Base-by-base conservation (phyloP, 1,140 invertebrate species). In the Hetaerina americana region DNA sequence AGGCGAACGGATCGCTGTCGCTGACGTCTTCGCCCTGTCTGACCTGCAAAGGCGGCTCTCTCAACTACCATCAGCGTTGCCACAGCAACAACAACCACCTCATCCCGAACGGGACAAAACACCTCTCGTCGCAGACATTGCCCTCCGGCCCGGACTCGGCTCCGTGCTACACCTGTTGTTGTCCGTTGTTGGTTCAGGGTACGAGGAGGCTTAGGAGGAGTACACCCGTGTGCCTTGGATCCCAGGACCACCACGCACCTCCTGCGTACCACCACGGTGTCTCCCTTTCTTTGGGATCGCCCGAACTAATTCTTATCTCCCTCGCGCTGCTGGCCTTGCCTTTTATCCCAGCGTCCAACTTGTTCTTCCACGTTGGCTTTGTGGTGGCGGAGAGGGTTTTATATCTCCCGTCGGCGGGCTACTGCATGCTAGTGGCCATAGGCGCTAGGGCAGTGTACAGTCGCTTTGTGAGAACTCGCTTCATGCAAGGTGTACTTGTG, bases 281-380 rank as follows among this genome's bases (percentile, higher is more conserved):
- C n/a, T n/a, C n/a, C n/a, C n/a, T n/a, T n/a, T 57, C 40, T 18
- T n/a, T 68, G 57, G 26, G 15, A 29, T 72, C 81, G 57, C 81
- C 83, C 70, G 81, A 84, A 73, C 79, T 85, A 70, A 75, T 89
- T 74, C 76, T 87, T 24, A 79, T 92, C 77, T 87, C 89, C 27
- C 78, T 94, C 74, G 87, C 89, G 72, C 89, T 97, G 78, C 85
- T 96, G 77, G 87, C 92, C 66, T 81, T 98, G 72, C 93, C 96
- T 40, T 98, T 97, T 81, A 83, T 98, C 74, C 96, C 96, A 57
- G 95, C 96, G 15, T 92, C 92, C 72, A 98, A 98, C 85, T 81
- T 90, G 70, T 89, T 97, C 79, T 97, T 98, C 83, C 96, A 96
- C 77, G 96, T 98, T 71, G 96, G 96, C 6, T 98, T 98, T 80